These are phyloP conservation scores for Aethes cnicana DNA, from an alignment of 2,888 invertebrate genomes.

Conservation along the genomic window DNA sequence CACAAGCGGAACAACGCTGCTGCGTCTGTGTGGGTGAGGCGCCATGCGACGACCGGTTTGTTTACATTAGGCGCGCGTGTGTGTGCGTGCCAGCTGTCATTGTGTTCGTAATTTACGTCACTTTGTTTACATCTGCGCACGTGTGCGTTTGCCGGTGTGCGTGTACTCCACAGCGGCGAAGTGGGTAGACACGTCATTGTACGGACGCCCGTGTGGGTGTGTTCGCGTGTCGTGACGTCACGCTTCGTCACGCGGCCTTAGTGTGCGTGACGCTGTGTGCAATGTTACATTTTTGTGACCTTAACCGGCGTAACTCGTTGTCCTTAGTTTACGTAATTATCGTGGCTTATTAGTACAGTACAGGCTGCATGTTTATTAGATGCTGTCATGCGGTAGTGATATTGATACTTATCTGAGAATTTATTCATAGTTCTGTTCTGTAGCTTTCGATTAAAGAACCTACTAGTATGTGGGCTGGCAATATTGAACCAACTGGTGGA, in stretches of 20 bases:
- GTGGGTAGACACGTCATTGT: conserved; percentile 15
- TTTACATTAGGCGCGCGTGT: conserved; percentile 68
- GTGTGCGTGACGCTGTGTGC: conserved; percentile 48
- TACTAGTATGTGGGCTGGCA: too few species aligned
- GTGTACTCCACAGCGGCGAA: conserved; percentile 14
- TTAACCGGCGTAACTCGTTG: conserved; percentile 72
- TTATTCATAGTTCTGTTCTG: too few species aligned
- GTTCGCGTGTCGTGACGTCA: conserved; percentile 79
- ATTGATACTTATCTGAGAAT: too few species aligned
- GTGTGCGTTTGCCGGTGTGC: conserved; percentile 49
- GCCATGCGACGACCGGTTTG: conserved; percentile 66
- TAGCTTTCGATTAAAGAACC: too few species aligned
- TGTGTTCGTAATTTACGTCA: conserved; percentile 62
- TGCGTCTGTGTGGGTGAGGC: conserved; percentile 47
- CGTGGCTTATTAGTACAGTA: conserved; percentile 15
- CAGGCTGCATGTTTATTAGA: too few species aligned
- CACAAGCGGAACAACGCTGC: conserved; percentile 36
- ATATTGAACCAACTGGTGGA: too few species aligned
- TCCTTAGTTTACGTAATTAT: conserved; percentile 55
- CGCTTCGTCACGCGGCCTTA: conserved; percentile 57
- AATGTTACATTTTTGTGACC: conserved; percentile 80
- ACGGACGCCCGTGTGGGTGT: conserved; percentile 71
- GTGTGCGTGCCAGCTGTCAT: conserved; percentile 52
- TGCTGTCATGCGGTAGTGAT: too few species aligned
- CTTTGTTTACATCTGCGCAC: conserved; percentile 69